phyloP scores from a whole-genome alignment of 2,888 invertebrate species.

The Drosophila suboccidentalis region DNA sequence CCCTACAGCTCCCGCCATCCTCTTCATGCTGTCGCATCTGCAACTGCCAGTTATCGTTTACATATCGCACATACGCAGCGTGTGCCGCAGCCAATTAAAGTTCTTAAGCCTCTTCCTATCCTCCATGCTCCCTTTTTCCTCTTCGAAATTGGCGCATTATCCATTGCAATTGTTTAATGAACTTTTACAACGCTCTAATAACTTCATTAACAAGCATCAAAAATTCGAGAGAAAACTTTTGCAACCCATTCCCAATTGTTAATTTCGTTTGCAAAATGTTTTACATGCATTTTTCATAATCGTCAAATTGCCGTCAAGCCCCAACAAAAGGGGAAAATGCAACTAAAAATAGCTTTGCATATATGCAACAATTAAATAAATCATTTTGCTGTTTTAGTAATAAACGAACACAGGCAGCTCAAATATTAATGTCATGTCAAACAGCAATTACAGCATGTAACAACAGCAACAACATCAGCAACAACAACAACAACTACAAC shows the following conservation, averaged over 20 bases:
- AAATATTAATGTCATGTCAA: slow-evolving; percentile 81
- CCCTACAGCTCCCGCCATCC: too few species aligned
- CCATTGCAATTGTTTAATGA: slow-evolving; percentile 77
- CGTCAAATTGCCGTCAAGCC: neutral
- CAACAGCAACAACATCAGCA: slow-evolving; percentile 42
- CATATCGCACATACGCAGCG: slow-evolving; percentile 75
- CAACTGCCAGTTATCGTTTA: slow-evolving; percentile 54
- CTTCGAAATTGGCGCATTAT: slow-evolving; percentile 64
- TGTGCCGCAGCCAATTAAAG: slow-evolving; percentile 78
- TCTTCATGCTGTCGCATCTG: slow-evolving; percentile 26
- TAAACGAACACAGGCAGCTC: slow-evolving; percentile 53
- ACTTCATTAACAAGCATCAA: slow-evolving; percentile 70
- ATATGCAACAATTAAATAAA: slow-evolving; percentile 67
- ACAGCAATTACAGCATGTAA: slow-evolving; percentile 76
- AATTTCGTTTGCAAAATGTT: slow-evolving; percentile 46
- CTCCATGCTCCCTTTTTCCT: neutral
- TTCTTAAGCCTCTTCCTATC: slow-evolving; percentile 57
- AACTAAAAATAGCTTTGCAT: slow-evolving; percentile 16
- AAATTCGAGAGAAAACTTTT: slow-evolving; percentile 36
- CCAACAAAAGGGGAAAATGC: neutral
- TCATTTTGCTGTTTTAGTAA: slow-evolving; percentile 73
- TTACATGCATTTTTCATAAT: slow-evolving; percentile 51
- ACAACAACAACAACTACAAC: slow-evolving; percentile 1
- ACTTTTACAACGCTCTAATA: slow-evolving; percentile 74
- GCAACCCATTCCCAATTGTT: slow-evolving; percentile 32